These are phyloP conservation scores for Gadopsis bispinosus DNA, from an alignment of 2,797 vertebrate species.

Conservation along the genomic window DNA sequence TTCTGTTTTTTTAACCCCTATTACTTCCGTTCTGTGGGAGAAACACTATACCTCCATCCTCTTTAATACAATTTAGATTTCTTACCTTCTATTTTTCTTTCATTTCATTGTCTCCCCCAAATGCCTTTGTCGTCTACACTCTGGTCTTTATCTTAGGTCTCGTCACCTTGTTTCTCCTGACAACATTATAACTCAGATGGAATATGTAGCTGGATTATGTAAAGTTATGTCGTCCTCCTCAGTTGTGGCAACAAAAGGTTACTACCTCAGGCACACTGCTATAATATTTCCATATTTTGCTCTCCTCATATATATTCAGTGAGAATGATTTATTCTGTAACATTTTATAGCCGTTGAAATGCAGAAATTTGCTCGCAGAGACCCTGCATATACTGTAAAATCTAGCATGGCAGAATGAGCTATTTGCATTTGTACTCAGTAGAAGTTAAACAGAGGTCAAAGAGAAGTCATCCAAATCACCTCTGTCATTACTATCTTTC, in stretches of 20 bases:
- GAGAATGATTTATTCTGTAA: conserved; percentile 72
- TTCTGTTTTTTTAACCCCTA: conserved; percentile 73
- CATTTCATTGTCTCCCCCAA: conserved; percentile 37
- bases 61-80: conserved; percentile 67
- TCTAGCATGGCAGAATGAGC: conserved; percentile 32
- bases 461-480: conserved; percentile 70
- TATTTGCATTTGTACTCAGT: conserved; percentile 49
- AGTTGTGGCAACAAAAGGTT: conserved; percentile 84
- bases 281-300: conserved; percentile 78
- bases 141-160: conserved; percentile 48
- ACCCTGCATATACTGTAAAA: conserved; percentile 35
- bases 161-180: conserved; percentile 66
- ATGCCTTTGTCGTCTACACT: conserved; percentile 49
- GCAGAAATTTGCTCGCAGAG: conserved; percentile 37
- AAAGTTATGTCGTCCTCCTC: conserved; percentile 73
- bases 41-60: conserved; percentile 61
- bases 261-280: conserved; percentile 74
- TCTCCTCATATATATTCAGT: conserved; percentile 80
- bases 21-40: conserved; percentile 70
- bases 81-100: conserved; percentile 54
- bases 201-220: conserved; percentile 72
- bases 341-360: conserved; percentile 68
- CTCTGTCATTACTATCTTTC: conserved; percentile 71
- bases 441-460: conserved; percentile 76
- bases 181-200: conserved; percentile 67